Evolutionary conservation across 2,888 invertebrate species (phyloP).

Genomic region (Mechanitis mazaeus): DNA sequence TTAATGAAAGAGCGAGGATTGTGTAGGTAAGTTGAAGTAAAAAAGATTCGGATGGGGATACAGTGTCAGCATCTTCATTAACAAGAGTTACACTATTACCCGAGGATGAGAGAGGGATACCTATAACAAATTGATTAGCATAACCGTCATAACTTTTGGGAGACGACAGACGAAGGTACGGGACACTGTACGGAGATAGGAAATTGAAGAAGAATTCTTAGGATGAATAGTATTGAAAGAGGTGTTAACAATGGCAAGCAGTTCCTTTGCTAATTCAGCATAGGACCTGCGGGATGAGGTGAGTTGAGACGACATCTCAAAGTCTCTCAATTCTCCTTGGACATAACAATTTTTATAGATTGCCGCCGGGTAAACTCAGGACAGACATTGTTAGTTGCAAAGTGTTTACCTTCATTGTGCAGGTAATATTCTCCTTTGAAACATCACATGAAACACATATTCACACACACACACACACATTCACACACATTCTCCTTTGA

Average conservation of each 20-base stretch:
- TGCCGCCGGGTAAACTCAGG: constrained; percentile 27
- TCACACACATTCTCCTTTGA: too few relatives aligned
- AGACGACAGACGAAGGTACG: too few relatives aligned
- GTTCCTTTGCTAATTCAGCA: constrained; percentile 14
- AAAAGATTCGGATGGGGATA: not conserved
- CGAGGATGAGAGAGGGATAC: not conserved
- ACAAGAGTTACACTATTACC: not conserved
- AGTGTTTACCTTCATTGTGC: constrained; percentile 15
- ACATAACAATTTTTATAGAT: constrained; percentile 27
- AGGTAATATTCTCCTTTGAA: too few relatives aligned
- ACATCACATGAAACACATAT: too few relatives aligned
- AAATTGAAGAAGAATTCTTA: not conserved
- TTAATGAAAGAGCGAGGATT: not conserved
- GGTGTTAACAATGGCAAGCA: not conserved
- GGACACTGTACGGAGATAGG: not conserved
- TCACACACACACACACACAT: too few relatives aligned
- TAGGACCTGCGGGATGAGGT: constrained; percentile 7
- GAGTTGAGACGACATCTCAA: constrained; percentile 18
- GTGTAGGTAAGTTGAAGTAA: not conserved
- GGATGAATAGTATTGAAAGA: not conserved
- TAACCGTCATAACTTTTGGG: not conserved
- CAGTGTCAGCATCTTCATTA: not conserved
- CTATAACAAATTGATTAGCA: not conserved
- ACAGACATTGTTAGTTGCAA: constrained; percentile 22
- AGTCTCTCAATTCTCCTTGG: constrained; percentile 22